Percentiles rank a stretch among this genome's conserved stretches.
These are phyloP conservation scores for Trichonephila clavipes DNA, from an alignment of 1,140 invertebrate genomes.

Conservation along the genomic window DNA sequence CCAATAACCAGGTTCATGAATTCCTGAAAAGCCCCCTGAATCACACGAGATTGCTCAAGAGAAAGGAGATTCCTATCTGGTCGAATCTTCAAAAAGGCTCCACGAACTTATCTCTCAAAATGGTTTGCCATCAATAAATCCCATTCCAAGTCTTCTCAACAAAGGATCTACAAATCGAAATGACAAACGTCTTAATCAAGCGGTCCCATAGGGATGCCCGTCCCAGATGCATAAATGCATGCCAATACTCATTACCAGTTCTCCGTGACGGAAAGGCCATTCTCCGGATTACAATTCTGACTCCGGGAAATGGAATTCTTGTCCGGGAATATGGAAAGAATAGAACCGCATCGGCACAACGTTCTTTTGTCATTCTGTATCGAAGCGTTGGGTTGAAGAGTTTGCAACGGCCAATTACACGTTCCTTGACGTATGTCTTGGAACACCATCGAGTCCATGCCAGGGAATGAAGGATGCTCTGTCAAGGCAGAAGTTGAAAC, in stretches of 20 bases:
- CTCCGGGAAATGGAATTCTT: constrained; percentile 20
- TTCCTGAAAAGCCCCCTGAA: no score
- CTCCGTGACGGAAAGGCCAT: neutral
- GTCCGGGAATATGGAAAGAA: neutral
- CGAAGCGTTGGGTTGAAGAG: neutral
- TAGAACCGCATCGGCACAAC: constrained; percentile 1
- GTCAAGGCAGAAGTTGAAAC: neutral
- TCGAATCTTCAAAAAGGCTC: no score
- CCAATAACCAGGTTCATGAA: no score
- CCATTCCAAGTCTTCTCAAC: constrained; percentile 16
- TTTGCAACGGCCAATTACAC: constrained; percentile 44
- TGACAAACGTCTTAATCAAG: constrained; percentile 52
- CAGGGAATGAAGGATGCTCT: neutral
- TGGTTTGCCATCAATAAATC: neutral
- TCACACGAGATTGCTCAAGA: no score
- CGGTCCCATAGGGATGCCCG: constrained; percentile 1
- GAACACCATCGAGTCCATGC: neutral
- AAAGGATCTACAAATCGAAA: constrained; percentile 35
- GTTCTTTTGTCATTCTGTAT: constrained; percentile 36
- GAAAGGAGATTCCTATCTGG: no score
- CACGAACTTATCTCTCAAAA: no score
- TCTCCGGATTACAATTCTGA: neutral
- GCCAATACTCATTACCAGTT: constrained; percentile 48
- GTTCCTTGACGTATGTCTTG: neutral
- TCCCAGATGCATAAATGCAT: constrained; percentile 57